Evolutionary conservation across 1,140 invertebrate genomes (phyloP), one percentile per base, ranked within the genome.

Genomic region (Drosophila lini): DNA sequence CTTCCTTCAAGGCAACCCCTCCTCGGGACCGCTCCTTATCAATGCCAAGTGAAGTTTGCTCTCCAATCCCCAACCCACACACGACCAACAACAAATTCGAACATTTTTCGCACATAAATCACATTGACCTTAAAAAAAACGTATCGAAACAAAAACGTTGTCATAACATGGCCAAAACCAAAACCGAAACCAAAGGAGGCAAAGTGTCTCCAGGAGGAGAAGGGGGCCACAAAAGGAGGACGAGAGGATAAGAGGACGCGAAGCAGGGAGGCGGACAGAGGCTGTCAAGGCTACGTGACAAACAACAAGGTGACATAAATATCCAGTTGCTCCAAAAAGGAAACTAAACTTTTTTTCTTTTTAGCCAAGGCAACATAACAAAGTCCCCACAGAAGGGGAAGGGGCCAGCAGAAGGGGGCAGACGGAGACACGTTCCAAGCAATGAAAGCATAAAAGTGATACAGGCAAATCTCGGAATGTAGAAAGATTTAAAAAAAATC

Each of bases 261-360:
- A 22, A 10, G 16, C 50, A 8, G 40, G 31, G 55, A 57, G 34
- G 56, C 10, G 34, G 64, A 36, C 50, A 38, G 52, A 48, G 68
- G 68, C 58, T 67, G 74, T 76, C 74, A 76, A 76, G 74, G 74
- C 74, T 76, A 76, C 71, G 74, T 76, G 74, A 76, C 61, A 76
- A 79, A 78, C 68, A 86, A 81, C 71, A 88, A 82, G 83, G 83
- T 86, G 83, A 86, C 83, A 86, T 88, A 88, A 86, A 88, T 86
- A 86, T 88, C 71, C 83, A 82, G 79, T 83, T 88, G 75, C 74
- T 71, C 68, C 59, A 80, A 78, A 86, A 88, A 88, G 83, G 83
- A 81, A 85, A 85, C 74, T 70, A 47, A 64, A 84, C 61, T 75
- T 78, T 69, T 65, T 67, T 47, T 22, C 16, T 63, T 47, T 67